Evolutionary conservation across 2,797 vertebrate genomes (phyloP), one percentile per base, ranked within the genome.

Genomic region (Galago senegalensis): DNA sequence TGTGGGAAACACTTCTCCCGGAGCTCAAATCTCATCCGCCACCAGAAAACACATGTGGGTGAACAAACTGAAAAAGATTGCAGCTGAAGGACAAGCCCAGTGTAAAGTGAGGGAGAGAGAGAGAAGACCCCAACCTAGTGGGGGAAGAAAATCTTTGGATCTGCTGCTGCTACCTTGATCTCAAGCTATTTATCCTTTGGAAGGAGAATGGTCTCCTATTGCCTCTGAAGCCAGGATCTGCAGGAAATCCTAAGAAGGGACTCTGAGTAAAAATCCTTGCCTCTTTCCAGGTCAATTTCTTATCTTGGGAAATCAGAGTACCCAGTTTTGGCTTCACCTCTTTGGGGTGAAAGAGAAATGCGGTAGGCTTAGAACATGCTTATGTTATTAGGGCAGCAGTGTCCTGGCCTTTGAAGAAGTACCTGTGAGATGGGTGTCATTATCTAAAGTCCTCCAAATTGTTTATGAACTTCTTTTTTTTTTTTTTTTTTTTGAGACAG

Each of bases 1-100:
- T 98, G 98, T 7, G 97, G 98, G 70, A 98, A 98, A 40, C 96
- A 97, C 46, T 98, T 98, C 93, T 95, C 98, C 60, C 97, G 98
- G 12, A 97, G 98, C 70, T 98, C 98, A 0, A 98, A 98, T 80
- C 97, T 98, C 56, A 97, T 98, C 56, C 98, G 98, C 23, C 98
- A 98, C 77, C 98, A 98, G 96, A 98, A 97, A 80, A 98, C 97
- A 2, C 98, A 98, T 93, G 49, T 90, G 27, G 96, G 96, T 0
- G 98, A 98, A 82, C 96, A 94, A 67, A 89, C 92, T 1, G 91
- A 83, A 70, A 97, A 92, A 75, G 95, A 95, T 14, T 73, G 73
- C 76, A 94, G 79, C 94, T 98, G 88, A 97, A 95, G 86, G 17
- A 27, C 49, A 34, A 25, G 31, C 8, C 37, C 12, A 29, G 14